These are phyloP conservation scores for Ophiodon elongatus DNA, from an alignment of 2,113 vertebrate genomes.

Conservation along the genomic window DNA sequence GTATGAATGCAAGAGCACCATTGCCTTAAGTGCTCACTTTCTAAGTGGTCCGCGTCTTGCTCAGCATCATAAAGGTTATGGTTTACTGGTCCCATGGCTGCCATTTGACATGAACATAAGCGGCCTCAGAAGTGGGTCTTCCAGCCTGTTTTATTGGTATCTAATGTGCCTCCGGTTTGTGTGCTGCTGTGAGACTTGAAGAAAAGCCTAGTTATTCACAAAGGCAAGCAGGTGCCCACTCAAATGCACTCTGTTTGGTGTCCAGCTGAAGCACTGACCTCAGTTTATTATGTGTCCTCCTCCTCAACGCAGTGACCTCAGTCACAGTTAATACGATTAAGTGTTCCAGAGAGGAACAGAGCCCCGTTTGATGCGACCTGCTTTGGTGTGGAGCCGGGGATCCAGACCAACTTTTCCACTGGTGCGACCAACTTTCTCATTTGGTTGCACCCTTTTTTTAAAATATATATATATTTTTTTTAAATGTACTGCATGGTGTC, in stretches of 20 bases:
- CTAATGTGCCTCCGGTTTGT: constrained; percentile 22
- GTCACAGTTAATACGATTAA: constrained; percentile 63
- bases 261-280: constrained; percentile 48
- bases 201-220: constrained; percentile 7
- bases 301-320: constrained; percentile 53
- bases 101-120: constrained; percentile 30
- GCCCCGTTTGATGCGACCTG: constrained; percentile 14
- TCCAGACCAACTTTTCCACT: too few species aligned
- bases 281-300: constrained; percentile 37
- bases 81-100: constrained; percentile 34
- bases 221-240: neutral
- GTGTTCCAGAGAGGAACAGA: constrained; percentile 50
- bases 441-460: too few species aligned
- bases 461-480: too few species aligned
- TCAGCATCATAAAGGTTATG: constrained; percentile 16
- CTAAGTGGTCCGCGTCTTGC: constrained; percentile 2
- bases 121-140: constrained; percentile 17
- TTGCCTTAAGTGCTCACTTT: neutral
- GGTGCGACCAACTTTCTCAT: too few species aligned
- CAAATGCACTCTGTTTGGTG: neutral
- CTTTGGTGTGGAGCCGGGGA: constrained; percentile 22
- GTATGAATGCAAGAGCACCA: neutral
- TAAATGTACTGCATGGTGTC: too few species aligned
- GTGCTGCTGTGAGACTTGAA: constrained; percentile 14
- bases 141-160: constrained; percentile 20